Conservation (phyloP, 53 echinoderm and acorn worm genomes). For the Apostichopus leukothele region DNA sequence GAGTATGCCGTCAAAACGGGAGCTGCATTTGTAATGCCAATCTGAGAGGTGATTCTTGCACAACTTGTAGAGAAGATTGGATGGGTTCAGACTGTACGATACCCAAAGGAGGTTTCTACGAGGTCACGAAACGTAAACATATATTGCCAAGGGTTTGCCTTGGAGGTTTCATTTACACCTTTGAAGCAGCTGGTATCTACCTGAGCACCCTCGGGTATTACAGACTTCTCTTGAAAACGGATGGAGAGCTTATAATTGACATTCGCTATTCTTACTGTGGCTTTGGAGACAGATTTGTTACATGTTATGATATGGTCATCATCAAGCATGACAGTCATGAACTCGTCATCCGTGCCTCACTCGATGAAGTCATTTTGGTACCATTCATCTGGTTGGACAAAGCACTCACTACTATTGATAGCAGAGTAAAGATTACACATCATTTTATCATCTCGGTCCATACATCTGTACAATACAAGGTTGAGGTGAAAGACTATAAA, state of each 20-base stretch:
- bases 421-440: constrained; percentile 49
- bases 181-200: constrained; percentile 70
- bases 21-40: constrained; percentile 70
- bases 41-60: constrained; percentile 61
- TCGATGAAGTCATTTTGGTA: background rate
- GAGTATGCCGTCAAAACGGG: constrained; percentile 61
- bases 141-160: constrained; percentile 47
- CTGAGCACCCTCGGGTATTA: constrained; percentile 56
- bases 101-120: constrained; percentile 50
- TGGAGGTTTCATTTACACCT: constrained; percentile 64
- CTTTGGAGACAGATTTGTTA: constrained; percentile 46
- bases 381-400: constrained; percentile 65
- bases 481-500: constrained; percentile 51
- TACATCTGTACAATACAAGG: constrained; percentile 57
- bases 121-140: constrained; percentile 21
- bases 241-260: constrained; percentile 46
- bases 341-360: constrained; percentile 60
- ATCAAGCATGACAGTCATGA: constrained; percentile 45
- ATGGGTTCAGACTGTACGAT: constrained; percentile 74
- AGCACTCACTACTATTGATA: constrained; percentile 52
- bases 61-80: constrained; percentile 63
- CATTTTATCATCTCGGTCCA: constrained; percentile 54
- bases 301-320: constrained; percentile 74
- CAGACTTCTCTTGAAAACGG: constrained; percentile 55
- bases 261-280: constrained; percentile 63